Percentiles rank a stretch among this genome's conserved stretches.
Evolutionary conservation across 2,113 vertebrate species (phyloP).

Genomic region (Dermatemys mawii): DNA sequence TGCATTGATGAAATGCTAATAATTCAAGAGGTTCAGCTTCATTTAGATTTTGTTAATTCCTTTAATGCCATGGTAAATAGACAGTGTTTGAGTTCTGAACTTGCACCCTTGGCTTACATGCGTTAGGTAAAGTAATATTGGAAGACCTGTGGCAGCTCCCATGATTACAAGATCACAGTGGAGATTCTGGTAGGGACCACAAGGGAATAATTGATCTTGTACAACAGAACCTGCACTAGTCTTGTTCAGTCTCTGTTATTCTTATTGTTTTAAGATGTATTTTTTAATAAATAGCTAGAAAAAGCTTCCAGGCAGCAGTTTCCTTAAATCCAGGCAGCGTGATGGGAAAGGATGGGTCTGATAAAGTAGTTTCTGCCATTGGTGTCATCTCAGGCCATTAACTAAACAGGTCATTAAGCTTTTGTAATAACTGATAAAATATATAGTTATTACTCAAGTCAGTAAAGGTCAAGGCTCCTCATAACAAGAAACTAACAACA

Average conservation of each 20-base stretch:
- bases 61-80: not conserved
- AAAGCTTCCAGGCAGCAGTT: rapidly evolving
- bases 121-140: not conserved
- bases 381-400: not conserved
- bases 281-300: not conserved
- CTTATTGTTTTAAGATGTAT: not conserved
- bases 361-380: not conserved
- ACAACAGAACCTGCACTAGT: not conserved
- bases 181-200: rapidly evolving
- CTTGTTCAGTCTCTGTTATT: not conserved
- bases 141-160: not conserved
- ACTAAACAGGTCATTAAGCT: not conserved
- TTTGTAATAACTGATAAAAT: not conserved
- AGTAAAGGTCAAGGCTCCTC: conserved; percentile 18
- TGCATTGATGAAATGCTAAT: conserved; percentile 25
- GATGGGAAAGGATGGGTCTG: rapidly evolving
- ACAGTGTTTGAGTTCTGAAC: not conserved
- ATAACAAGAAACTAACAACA: not conserved
- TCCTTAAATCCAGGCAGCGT: not conserved
- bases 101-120: not conserved
- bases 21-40: not conserved
- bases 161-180: rapidly evolving
- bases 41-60: not conserved
- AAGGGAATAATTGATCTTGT: not conserved
- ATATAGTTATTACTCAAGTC: conserved; percentile 11